Evolutionary conservation across 2,888 invertebrate genomes (phyloP), one percentile per base, ranked within the genome.

Genomic region (Antheraea assamensis): DNA sequence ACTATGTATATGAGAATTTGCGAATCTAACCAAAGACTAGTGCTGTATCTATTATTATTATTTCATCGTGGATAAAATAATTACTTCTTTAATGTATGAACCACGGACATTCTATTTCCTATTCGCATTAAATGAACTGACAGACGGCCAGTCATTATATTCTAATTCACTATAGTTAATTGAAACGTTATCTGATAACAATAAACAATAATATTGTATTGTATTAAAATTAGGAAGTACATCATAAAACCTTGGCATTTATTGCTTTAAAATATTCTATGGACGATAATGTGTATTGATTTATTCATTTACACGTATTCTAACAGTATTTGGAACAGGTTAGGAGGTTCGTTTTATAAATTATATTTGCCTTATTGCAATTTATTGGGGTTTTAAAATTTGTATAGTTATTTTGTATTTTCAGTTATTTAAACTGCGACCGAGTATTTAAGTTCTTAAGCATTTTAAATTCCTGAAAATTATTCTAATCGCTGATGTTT

Each of bases 121-220:
- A 61, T 61, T 27, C 27, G 61, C 17, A 27, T 27, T 27, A 8
- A 13, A 64, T 15, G 61, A 64, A 64, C 27, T 17, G 61, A 64
- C 61, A 64, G 61, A 64, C 30, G 61, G 27, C 61, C 13, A 30
- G 27, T 64, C 61, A 64, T 64, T 64, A 15, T 30, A 15, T 17
- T 27, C 30, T 64, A 64, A 64, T 64, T 64, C 27, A 64, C 61
- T 27, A 15, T 17, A 64, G 13, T 17, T 30, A 64, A 64, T 64
- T 64, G 61, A 64, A 64, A 30, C 21, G 61, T 64, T 64, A 64
- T 64, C 61, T 64, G 61, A 64, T 64, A 30, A 30, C 27, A 30
- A 30, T 17, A 64, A 30, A 64, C 13, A 64, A 17, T 64, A 30
- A 17, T 5, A 64, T 8, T 5, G 30, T 15, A 30, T 64, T 64